Evolutionary conservation across 2,888 invertebrate species (phyloP).

Genomic region (Parasteatoda lunata): DNA sequence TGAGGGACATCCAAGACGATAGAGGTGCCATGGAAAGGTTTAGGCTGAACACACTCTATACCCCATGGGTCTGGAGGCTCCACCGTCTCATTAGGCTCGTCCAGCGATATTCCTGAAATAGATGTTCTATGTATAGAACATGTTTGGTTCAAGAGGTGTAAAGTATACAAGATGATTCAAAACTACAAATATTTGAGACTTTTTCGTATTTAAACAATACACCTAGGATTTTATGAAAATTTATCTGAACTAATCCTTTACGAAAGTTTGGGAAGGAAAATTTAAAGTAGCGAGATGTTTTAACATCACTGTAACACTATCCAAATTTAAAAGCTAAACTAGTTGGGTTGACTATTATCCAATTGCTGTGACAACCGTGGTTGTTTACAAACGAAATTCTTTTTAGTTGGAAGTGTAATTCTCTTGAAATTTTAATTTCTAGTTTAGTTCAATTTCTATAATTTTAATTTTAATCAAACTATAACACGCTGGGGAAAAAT

Average conservation of each 20-base stretch:
- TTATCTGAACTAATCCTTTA: background rate
- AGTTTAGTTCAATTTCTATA: no score
- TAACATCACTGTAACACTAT: no score
- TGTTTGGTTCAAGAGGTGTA: background rate
- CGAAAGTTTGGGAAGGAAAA: background rate
- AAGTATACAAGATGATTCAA: background rate
- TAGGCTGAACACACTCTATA: slow-evolving; percentile 72
- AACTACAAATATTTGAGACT: background rate
- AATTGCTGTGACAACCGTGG: no score
- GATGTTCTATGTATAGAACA: background rate
- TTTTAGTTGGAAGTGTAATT: no score
- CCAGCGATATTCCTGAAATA: slow-evolving; percentile 74
- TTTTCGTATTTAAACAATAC: background rate
- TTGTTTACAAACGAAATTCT: no score
- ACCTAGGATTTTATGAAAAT: background rate
- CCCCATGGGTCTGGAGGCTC: slow-evolving; percentile 76
- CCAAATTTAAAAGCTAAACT: no score
- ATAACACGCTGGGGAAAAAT: no score
- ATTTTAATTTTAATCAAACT: no score
- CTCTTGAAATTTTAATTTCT: no score
- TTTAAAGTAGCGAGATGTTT: background rate
- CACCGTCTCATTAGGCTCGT: slow-evolving; percentile 73
- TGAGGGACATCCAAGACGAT: slow-evolving; percentile 76
- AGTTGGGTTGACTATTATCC: no score
- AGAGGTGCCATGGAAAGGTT: slow-evolving; percentile 75